These are phyloP conservation scores for Mactra quadrangularis DNA, from an alignment of 1,140 invertebrate genomes.

Conservation along the genomic window DNA sequence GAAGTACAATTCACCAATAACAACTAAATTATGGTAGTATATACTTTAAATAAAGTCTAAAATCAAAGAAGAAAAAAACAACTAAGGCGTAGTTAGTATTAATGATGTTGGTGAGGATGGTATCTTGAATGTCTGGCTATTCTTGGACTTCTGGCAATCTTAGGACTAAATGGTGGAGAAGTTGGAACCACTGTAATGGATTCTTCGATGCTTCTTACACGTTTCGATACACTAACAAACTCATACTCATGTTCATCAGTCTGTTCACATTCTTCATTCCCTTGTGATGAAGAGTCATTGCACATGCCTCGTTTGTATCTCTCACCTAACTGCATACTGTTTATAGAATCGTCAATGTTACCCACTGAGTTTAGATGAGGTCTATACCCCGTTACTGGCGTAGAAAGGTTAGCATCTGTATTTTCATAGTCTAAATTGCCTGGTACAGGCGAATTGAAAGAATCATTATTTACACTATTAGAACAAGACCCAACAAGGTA, in stretches of 20 bases:
- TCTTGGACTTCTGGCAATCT: slow-evolving; percentile 45
- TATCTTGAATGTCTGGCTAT: slow-evolving; percentile 36
- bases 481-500: not conserved
- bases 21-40: no score
- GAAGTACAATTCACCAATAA: no score
- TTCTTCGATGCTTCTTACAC: slow-evolving; percentile 38
- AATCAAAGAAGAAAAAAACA: no score
- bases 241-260: slow-evolving; percentile 34
- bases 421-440: not conserved
- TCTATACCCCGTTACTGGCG: not conserved
- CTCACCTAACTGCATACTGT: slow-evolving; percentile 43
- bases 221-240: slow-evolving; percentile 49
- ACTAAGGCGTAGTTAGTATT: not conserved
- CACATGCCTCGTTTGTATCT: slow-evolving; percentile 53
- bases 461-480: not conserved
- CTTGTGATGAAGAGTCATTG: slow-evolving; percentile 22
- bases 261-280: not conserved
- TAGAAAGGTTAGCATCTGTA: not conserved
- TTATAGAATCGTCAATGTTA: slow-evolving; percentile 50
- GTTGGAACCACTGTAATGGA: not conserved
- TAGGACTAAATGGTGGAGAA: slow-evolving; percentile 24
- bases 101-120: slow-evolving; percentile 45
- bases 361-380: slow-evolving; percentile 7
- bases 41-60: no score
- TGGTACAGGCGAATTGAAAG: not conserved